These are phyloP conservation scores for Drosophila mauritiana DNA, from an alignment of 1,140 invertebrate genomes.

Conservation along the genomic window DNA sequence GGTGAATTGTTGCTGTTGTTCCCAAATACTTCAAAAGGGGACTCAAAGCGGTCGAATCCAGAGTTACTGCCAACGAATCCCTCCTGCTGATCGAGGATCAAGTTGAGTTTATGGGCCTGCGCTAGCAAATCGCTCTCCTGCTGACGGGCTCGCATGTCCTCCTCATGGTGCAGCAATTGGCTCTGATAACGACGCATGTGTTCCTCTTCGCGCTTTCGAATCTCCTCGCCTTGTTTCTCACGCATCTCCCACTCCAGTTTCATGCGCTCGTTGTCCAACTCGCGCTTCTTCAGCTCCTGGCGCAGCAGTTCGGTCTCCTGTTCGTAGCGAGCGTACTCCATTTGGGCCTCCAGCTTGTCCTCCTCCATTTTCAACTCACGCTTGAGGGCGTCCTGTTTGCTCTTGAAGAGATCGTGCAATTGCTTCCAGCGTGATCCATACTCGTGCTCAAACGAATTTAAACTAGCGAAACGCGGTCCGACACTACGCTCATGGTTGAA, in stretches of 20 bases:
- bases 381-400: slow-evolving; percentile 96
- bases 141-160: slow-evolving; percentile 91
- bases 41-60: slow-evolving; percentile 77
- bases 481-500: slow-evolving; percentile 91
- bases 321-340: slow-evolving; percentile 97
- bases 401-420: slow-evolving; percentile 95
- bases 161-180: slow-evolving; percentile 91
- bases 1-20: slow-evolving; percentile 63
- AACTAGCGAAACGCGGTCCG: slow-evolving; percentile 96
- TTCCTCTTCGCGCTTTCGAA: slow-evolving; percentile 90
- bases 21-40: slow-evolving; percentile 76
- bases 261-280: slow-evolving; percentile 93
- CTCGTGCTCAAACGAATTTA: slow-evolving; percentile 96
- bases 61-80: slow-evolving; percentile 59
- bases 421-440: slow-evolving; percentile 99
- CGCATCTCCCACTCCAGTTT: slow-evolving; percentile 95
- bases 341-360: slow-evolving; percentile 96
- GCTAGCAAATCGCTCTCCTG: slow-evolving; percentile 93
- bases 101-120: slow-evolving; percentile 88
- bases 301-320: slow-evolving; percentile 95
- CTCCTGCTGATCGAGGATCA: slow-evolving; percentile 87
- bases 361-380: slow-evolving; percentile 95
- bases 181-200: slow-evolving; percentile 89
- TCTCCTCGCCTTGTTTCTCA: slow-evolving; percentile 92
- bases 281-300: slow-evolving; percentile 93